Base-by-base conservation (phyloP, 2,888 invertebrate genomes). In the Eupsilia transversa region DNA sequence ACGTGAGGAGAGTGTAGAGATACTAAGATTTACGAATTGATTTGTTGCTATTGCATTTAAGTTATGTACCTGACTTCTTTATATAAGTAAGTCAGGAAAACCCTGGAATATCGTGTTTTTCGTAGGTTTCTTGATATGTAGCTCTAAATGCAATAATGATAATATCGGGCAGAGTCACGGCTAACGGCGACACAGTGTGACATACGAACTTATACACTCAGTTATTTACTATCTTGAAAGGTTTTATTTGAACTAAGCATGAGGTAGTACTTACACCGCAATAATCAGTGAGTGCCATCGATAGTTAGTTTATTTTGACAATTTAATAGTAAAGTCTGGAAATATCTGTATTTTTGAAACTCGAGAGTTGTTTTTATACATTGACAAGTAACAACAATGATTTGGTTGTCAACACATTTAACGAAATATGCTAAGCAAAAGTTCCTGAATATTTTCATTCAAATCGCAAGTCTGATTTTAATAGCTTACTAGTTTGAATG, bases 21-120 rank as follows among this genome's bases (percentile, higher is more conserved):
- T 87, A 88, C 77, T 90, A 90, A 92, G 89, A 80, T 81, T 86
- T 86, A 88, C 78, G 86, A 87, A 87, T 84, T 83, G 87, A 79
- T 82, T 74, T 80, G 82, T 86, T 85, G 85, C 83, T 89, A 86
- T 89, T 90, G 92, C 90, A 89, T 89, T 90, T 89, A 83, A 84
- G 70, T 75, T 70, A 46, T 60, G 60, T 72, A 14, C 43, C 56
- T 72, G 69, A 46, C 76, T 69, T 66, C 63, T 57, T 64, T 52
- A 20, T 70, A 63, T 27, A 12, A 43, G 59, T 33, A 61, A 66
- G 61, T 74, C 69, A 30, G 46, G 20, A 1, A 63, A 61, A 38
- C 59, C 66, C 59, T 52, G 56, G 63, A 60, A 65, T 49, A 71
- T 71, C 10, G 35, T 49, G 56, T n/a, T 64, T 23, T 70, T 63